These are phyloP conservation scores for Steinernema hermaphroditum DNA, from an alignment of 2,888 invertebrate genomes.

Conservation along the genomic window DNA sequence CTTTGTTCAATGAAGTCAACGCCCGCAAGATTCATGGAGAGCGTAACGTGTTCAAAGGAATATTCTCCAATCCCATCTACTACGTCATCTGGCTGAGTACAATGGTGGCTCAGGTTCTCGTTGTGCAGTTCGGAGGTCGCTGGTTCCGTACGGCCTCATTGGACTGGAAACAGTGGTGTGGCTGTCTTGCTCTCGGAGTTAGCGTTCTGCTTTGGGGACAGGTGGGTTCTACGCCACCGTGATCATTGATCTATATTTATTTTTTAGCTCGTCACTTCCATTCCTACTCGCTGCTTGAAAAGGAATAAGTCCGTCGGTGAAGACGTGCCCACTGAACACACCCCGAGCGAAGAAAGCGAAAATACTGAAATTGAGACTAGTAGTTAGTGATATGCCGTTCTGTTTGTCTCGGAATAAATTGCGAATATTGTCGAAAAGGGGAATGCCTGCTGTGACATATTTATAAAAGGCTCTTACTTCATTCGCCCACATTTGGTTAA, in stretches of 20 bases:
- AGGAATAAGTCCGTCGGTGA: conserved; percentile 64
- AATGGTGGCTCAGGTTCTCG: conserved; percentile 87
- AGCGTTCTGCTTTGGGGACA: conserved; percentile 97
- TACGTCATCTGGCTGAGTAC: conserved; percentile 97
- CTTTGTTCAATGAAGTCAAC: conserved; percentile 99
- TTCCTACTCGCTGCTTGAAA: conserved; percentile 60
- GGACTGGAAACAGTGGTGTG: conserved; percentile 89
- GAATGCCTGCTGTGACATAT: no score
- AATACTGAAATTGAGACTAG: no score
- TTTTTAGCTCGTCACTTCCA: conserved; percentile 59
- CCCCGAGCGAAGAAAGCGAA: conserved; percentile 71
- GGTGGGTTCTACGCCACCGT: conserved; percentile 69
- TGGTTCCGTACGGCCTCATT: conserved; percentile 92
- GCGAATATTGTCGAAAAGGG: no score
- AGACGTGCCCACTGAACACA: conserved; percentile 38
- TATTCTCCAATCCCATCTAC: conserved; percentile 88
- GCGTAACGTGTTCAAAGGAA: conserved; percentile 81
- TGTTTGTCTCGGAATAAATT: no score
- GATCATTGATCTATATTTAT: background rate
- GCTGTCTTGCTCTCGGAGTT: conserved; percentile 92
- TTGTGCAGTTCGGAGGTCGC: conserved; percentile 94
- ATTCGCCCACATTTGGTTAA: background rate
- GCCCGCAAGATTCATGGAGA: conserved; percentile 98
- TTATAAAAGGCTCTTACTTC: no score
- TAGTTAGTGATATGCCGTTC: no score